A percentile compares a stretch with the other conserved stretches of the same genome.
phyloP scores from a whole-genome alignment of 2,888 invertebrate genomes.

The Drosophila aldrichi region DNA sequence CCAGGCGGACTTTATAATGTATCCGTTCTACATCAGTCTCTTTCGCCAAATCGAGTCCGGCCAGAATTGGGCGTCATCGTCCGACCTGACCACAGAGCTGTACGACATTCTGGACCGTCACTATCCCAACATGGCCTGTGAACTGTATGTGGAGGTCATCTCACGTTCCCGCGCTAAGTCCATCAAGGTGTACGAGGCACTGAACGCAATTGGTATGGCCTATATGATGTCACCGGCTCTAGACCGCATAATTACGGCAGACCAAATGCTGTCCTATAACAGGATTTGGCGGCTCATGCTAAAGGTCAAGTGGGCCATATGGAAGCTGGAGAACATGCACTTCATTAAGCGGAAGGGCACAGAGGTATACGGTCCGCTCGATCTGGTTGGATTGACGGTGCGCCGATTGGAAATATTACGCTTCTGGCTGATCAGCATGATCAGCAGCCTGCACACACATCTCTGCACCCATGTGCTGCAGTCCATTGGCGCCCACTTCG shows the following conservation, averaged over 20 bases:
- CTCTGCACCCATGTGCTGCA: constrained; percentile 86
- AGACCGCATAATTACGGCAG: constrained; percentile 73
- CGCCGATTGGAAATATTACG: constrained; percentile 86
- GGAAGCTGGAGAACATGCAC: constrained; percentile 86
- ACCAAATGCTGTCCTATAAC: constrained; percentile 81
- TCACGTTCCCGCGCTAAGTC: constrained; percentile 66
- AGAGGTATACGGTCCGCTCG: constrained; percentile 72
- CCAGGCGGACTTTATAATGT: constrained; percentile 86
- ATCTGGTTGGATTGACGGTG: constrained; percentile 81
- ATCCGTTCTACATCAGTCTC: constrained; percentile 86
- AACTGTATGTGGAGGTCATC: constrained; percentile 75
- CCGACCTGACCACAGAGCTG: constrained; percentile 85
- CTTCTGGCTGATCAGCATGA: constrained; percentile 87
- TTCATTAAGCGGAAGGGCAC: constrained; percentile 78
- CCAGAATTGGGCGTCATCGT: constrained; percentile 85
- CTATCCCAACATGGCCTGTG: constrained; percentile 82
- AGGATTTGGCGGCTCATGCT: constrained; percentile 86
- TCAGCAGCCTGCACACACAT: constrained; percentile 86
- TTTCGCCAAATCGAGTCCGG: constrained; percentile 86
- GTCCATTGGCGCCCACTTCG: constrained; percentile 79
- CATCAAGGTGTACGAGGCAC: constrained; percentile 78
- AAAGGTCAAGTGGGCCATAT: constrained; percentile 87
- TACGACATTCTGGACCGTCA: constrained; percentile 86
- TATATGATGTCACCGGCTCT: constrained; percentile 79
- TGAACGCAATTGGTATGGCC: constrained; percentile 77